Conservation (phyloP, 2,797 vertebrate species). For the Carduelis carduelis region DNA sequence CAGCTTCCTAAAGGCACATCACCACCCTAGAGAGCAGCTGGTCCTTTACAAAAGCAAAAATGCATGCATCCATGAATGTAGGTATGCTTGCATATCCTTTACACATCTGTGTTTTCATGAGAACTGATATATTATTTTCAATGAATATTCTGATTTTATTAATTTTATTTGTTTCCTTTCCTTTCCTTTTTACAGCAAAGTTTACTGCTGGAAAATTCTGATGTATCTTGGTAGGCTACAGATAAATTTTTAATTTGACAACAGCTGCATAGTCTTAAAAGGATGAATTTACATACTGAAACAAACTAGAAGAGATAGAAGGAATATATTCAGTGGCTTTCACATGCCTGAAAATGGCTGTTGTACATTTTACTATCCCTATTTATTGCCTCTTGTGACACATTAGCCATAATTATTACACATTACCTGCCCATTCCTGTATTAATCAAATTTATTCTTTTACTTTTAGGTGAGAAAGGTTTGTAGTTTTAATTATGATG, state of each 20-base stretch:
- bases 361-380: neutral
- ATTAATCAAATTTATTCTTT: slow-evolving; percentile 30
- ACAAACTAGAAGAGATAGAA: neutral
- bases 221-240: neutral
- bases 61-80: neutral
- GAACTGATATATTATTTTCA: neutral
- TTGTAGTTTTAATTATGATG: slow-evolving; percentile 13
- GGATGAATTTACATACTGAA: slow-evolving; percentile 26
- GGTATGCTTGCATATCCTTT: neutral
- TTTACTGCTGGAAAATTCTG: neutral
- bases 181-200: neutral
- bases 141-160: slow-evolving; percentile 37
- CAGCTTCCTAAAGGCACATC: neutral
- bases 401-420: slow-evolving; percentile 25
- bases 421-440: neutral
- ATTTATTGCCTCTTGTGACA: slow-evolving; percentile 29
- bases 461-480: slow-evolving; percentile 19
- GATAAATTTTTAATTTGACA: slow-evolving; percentile 52
- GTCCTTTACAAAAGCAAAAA: neutral
- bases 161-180: slow-evolving; percentile 41
- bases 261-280: slow-evolving; percentile 27
- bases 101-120: neutral
- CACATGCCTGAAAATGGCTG: neutral
- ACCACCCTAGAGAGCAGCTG: neutral
- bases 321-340: neutral